Conservation (phyloP, 2,113 vertebrate genomes). For the Pyxicephalus adspersus region DNA sequence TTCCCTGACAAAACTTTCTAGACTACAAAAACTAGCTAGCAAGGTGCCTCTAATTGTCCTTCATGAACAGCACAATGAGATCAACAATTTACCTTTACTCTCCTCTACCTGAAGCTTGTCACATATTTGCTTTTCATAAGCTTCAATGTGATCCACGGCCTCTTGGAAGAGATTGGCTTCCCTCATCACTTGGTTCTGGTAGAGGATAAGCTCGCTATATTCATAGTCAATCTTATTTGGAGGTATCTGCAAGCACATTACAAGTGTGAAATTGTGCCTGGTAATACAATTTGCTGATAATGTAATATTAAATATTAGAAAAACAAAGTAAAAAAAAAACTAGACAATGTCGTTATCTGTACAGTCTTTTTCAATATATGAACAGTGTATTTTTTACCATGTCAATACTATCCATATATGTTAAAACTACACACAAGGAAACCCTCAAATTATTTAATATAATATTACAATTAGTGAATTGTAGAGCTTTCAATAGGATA, state of each 20-base stretch:
- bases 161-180: slow-evolving; percentile 93
- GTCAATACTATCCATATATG: no score
- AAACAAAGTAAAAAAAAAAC: slow-evolving; percentile 71
- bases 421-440: no score
- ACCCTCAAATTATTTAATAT: no score
- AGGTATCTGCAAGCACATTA: slow-evolving; percentile 52
- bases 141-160: slow-evolving; percentile 93
- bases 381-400: no score
- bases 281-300: no score
- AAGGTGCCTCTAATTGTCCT: no score
- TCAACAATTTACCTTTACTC: slow-evolving; percentile 83
- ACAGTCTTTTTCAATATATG: no score
- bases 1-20: no score
- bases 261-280: no score
- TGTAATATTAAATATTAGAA: slow-evolving; percentile 52
- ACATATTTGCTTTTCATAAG: slow-evolving; percentile 96
- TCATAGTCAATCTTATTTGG: slow-evolving; percentile 98
- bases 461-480: no score
- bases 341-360: neutral
- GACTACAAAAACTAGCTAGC: no score
- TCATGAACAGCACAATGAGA: neutral
- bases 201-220: slow-evolving; percentile 96
- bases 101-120: slow-evolving; percentile 97
- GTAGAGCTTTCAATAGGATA: no score
- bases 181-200: slow-evolving; percentile 96